phyloP scores from a whole-genome alignment of 2,797 vertebrate genomes.

The Neosilurus hyrtlii region DNA sequence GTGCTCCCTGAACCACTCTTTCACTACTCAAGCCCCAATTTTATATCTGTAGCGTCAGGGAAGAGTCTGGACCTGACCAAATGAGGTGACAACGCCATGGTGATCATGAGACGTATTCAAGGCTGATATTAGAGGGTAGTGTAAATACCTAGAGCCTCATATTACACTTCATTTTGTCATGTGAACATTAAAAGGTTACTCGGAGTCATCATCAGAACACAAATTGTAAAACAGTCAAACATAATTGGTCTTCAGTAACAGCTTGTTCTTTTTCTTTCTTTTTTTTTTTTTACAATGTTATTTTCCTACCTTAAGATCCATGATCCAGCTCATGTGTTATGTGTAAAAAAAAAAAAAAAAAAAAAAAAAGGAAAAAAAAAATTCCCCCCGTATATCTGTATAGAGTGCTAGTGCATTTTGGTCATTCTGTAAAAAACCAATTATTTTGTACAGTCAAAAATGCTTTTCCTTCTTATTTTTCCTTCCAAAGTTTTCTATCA shows the following conservation, averaged over 20 bases:
- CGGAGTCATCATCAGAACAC: background rate
- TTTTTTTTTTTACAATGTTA: background rate
- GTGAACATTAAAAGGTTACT: background rate
- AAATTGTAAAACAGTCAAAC: background rate
- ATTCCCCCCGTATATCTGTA: background rate
- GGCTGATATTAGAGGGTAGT: too few species aligned
- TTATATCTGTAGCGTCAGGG: too few species aligned
- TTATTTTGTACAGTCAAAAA: background rate
- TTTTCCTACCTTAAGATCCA: background rate
- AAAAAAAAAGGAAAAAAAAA: too few species aligned
- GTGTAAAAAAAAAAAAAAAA: too few species aligned
- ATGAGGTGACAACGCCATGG: too few species aligned
- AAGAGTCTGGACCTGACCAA: too few species aligned
- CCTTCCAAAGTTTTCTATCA: background rate
- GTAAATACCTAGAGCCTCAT: too few species aligned
- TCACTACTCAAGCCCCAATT: too few species aligned
- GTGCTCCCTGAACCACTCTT: too few species aligned
- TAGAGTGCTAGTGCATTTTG: background rate
- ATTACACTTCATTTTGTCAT: background rate
- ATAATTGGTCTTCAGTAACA: constrained; percentile 6
- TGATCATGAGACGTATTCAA: too few species aligned
- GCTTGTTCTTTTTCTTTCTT: background rate
- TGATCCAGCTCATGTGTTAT: background rate
- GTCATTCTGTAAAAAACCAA: too few species aligned
- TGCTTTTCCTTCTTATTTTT: background rate